These are phyloP conservation scores for Pterostichus niger DNA, from an alignment of 2,888 invertebrate genomes.

Conservation along the genomic window DNA sequence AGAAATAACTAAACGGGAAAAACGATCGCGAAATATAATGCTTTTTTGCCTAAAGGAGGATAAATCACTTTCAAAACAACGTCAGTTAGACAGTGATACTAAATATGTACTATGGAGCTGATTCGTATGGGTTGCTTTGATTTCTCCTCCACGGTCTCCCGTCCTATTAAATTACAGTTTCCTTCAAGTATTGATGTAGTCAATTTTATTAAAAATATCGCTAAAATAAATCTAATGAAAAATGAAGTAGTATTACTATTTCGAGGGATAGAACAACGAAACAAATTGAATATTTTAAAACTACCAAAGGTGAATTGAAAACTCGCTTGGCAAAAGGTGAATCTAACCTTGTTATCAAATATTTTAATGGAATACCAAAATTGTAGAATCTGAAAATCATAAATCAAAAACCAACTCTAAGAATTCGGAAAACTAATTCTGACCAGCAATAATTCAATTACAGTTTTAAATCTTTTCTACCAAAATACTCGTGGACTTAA, in stretches of 20 bases:
- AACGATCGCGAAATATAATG: conserved; percentile 3
- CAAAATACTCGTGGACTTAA: conserved; percentile 25
- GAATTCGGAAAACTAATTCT: conserved; percentile 20
- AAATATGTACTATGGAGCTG: not conserved
- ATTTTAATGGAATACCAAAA: conserved; percentile 2
- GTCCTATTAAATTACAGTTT: not conserved
- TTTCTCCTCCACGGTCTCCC: not conserved
- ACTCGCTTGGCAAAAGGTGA: conserved; percentile 3
- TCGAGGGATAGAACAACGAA: not conserved
- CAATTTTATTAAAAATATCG: not conserved
- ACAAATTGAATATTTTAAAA: conserved; percentile 15
- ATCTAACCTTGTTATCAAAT: conserved; percentile 5
- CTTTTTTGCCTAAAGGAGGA: not conserved
- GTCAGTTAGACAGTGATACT: not conserved
- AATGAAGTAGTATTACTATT: not conserved
- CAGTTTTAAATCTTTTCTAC: conserved; percentile 8
- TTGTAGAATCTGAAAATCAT: too few relatives aligned
- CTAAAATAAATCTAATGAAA: conserved; percentile 16
- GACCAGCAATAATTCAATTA: conserved; percentile 15
- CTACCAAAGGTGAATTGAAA: not conserved
- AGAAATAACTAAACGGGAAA: not conserved
- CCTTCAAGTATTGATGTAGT: not conserved
- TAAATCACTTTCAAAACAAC: conserved; percentile 17
- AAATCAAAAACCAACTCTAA: too few relatives aligned
- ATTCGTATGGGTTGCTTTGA: not conserved